These are phyloP conservation scores for Sander vitreus DNA, from an alignment of 2,113 vertebrate genomes.

Conservation along the genomic window DNA sequence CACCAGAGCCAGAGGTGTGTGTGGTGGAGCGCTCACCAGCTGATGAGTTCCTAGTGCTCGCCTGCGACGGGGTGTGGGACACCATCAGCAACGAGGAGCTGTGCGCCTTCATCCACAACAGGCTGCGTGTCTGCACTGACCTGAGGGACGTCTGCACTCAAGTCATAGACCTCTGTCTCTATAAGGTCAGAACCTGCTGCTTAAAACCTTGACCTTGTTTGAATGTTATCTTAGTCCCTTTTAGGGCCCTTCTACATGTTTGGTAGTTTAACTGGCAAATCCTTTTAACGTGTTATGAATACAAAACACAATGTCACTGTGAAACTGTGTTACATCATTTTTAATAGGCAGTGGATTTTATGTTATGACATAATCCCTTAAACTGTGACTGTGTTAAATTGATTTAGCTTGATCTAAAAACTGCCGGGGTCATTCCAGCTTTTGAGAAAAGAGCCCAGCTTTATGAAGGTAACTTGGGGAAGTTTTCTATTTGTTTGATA, in stretches of 20 bases:
- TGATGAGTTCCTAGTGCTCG: constrained; percentile 89
- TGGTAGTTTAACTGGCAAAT: constrained; percentile 17
- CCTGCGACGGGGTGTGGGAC: constrained; percentile 90
- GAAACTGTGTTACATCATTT: constrained; percentile 38
- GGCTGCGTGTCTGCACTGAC: constrained; percentile 84
- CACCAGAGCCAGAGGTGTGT: constrained; percentile 87
- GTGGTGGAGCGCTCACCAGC: constrained; percentile 80
- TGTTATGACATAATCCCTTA: constrained; percentile 45
- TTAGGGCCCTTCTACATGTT: constrained; percentile 1
- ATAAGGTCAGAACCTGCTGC: constrained; percentile 82
- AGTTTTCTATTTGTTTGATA: background rate
- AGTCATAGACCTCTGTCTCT: constrained; percentile 88
- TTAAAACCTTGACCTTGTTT: background rate
- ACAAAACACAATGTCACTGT: constrained; percentile 31
- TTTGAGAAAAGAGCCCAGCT: constrained; percentile 3
- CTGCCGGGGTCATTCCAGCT: background rate
- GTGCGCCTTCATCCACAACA: constrained; percentile 84
- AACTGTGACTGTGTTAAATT: constrained; percentile 22
- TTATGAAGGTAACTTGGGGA: background rate
- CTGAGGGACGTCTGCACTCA: constrained; percentile 86
- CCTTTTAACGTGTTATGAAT: constrained; percentile 25
- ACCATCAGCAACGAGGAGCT: constrained; percentile 84
- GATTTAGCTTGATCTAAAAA: constrained; percentile 5
- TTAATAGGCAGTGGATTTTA: constrained; percentile 41
- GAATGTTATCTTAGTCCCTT: background rate